Evolutionary conservation across 1,140 invertebrate species (phyloP), one percentile per base, ranked within the genome.

Genomic region (Brachionus asplanchnoidis): DNA sequence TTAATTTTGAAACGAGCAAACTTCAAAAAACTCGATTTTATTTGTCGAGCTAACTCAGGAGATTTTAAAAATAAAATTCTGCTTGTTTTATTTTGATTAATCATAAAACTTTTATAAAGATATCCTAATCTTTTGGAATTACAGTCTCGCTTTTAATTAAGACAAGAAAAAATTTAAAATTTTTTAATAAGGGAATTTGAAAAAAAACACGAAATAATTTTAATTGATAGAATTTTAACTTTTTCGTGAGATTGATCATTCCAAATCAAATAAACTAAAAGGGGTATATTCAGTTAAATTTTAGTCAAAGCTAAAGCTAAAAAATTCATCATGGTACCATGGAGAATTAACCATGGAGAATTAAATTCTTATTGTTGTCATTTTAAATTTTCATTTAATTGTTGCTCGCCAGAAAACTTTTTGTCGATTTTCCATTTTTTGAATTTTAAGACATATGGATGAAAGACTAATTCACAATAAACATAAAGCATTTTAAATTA

Each of bases 171-270:
- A 77, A 23, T 46, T 77, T 44, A 1, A 44, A 50, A 50, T n/a
- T 46, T 77, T 77, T 77, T 77, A 50, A 77, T 50, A 12, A 77
- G 44, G 73, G 42, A 50, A 73, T 50, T 77, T 50, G 6, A 2
- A 77, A 77, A 42, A 17, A 4, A 36, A 77, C 73, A 77, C 73
- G 73, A 77, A 36, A 77, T 50, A 23, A 23, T 50, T 75, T 77
- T 77, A 77, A 77, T 77, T 77, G 73, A 77, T 77, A 77, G 73
- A 77, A 60, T 77, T 77, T 77, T 46, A 50, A 50, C 32, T 36
- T 28, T 77, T 77, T 77, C 73, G 73, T 77, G 73, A 77, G 73
- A 77, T 77, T 77, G 42, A 77, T 46, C 40, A 36, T 77, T 77
- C 46, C 3, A 11, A 23, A 9, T 75, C 40, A 50, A 77, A 77